Evolutionary conservation across 2,113 vertebrate species (phyloP), one percentile per base, ranked within the genome.

Genomic region (Paraplagusia blochii): DNA sequence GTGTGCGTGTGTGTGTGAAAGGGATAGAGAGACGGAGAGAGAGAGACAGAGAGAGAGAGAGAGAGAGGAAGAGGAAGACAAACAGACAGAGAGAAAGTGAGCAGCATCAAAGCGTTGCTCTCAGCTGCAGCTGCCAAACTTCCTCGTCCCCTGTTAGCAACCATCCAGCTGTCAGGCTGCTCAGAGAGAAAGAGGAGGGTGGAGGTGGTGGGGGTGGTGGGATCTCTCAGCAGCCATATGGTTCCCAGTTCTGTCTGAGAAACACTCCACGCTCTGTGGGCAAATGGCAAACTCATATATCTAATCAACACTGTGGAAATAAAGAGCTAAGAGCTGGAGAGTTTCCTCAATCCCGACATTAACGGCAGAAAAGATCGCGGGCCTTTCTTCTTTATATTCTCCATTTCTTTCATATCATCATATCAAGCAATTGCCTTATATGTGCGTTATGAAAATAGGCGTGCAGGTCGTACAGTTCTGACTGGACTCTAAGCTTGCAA

Each of bases 201-300:
- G 92, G 90, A 91, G 87, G 78, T 33, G 92, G 89, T 89, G 92
- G 90, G 91, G 87, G 78, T 14, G 92, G 92, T 90, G 92, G 87
- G 78, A 88, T 92, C 90, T 92, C 92, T 93, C 91, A 94, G 91
- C 92, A 92, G 90, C 96, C 96, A 95, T 93, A 95, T 96, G 94
- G 93, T 90, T 76, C 84, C 85, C 89, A 90, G 92, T 91, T 94
- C 92, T 92, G 92, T 92, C 92, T 89, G 83, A 90, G 88, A 29
- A 29, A 88, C 83, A 79, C 84, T 87, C 81, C 80, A 84, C 79
- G 88, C 88, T 88, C 89, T 70, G 78, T 88, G 89, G 88, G 90
- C 90, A 90, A 91, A 91, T 89, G 88, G 88, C 89, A 88, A 89
- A 90, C 88, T 90, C 86, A 84, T 90, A 89, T 87, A 88, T 86